These are phyloP conservation scores for Saimiri boliviensis DNA, from an alignment of 2,113 vertebrate species.

Conservation along the genomic window DNA sequence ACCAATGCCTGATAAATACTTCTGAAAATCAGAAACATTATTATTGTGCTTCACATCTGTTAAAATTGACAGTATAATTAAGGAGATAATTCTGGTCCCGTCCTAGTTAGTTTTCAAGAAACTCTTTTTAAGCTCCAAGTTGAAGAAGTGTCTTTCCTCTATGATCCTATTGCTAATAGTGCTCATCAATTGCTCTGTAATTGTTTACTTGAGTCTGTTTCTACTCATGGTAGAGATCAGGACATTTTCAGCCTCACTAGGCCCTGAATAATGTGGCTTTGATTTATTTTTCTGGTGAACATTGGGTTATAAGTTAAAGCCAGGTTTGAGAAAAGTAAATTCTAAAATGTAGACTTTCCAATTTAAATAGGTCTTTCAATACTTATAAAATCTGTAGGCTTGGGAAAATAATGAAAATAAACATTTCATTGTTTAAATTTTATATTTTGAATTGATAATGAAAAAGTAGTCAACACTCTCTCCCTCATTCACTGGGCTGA, in stretches of 20 bases:
- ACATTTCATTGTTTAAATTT: slow-evolving; percentile 16
- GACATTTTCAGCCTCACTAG: background rate
- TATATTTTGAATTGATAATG: background rate
- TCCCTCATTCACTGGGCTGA: background rate
- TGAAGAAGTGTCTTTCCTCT: background rate
- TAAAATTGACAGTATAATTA: background rate
- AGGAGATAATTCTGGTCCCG: background rate
- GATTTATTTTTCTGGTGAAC: background rate
- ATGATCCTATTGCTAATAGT: background rate
- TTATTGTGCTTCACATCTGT: background rate
- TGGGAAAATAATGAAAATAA: background rate
- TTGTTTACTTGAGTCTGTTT: background rate
- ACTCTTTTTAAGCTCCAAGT: background rate
- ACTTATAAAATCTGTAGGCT: background rate
- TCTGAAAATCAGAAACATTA: background rate
- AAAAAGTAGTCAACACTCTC: background rate
- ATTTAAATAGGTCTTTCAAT: background rate
- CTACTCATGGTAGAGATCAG: background rate
- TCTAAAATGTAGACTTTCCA: background rate
- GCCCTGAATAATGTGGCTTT: background rate
- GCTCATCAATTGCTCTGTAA: background rate
- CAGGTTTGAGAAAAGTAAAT: background rate
- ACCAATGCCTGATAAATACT: slow-evolving; percentile 4
- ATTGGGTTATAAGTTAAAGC: slow-evolving; percentile 12
- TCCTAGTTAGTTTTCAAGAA: background rate